phyloP scores from a whole-genome alignment of 2,888 invertebrate species.

The Drosophila maculinotata region DNA sequence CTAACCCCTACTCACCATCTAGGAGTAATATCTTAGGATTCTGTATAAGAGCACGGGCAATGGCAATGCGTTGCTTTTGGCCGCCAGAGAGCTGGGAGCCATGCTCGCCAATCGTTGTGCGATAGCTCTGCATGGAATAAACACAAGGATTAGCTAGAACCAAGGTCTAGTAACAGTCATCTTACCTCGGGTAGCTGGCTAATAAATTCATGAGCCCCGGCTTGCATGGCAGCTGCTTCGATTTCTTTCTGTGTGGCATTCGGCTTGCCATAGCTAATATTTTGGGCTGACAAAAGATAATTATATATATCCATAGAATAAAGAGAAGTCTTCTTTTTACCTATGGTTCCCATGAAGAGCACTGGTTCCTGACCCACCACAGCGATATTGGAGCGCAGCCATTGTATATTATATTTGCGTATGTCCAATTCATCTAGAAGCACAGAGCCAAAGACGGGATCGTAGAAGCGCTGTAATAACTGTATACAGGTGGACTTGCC shows the following conservation, averaged over 20 bases:
- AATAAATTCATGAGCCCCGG: slow-evolving; percentile 92
- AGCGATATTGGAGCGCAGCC: slow-evolving; percentile 92
- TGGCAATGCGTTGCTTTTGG: slow-evolving; percentile 94
- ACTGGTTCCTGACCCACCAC: slow-evolving; percentile 96
- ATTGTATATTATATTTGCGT: slow-evolving; percentile 88
- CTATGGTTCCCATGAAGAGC: slow-evolving; percentile 92
- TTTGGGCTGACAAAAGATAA: slow-evolving; percentile 84
- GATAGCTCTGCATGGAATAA: slow-evolving; percentile 87
- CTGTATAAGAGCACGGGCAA: slow-evolving; percentile 92
- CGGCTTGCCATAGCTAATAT: slow-evolving; percentile 90
- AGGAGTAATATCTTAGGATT: slow-evolving; percentile 91
- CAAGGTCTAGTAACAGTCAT: slow-evolving; percentile 55
- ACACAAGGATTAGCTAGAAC: not conserved
- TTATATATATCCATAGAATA: not conserved
- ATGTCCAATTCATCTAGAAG: slow-evolving; percentile 88
- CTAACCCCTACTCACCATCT: slow-evolving; percentile 86
- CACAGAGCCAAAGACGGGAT: slow-evolving; percentile 87
- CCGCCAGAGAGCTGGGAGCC: slow-evolving; percentile 93
- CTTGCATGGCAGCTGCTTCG: slow-evolving; percentile 89
- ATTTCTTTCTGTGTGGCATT: slow-evolving; percentile 89
- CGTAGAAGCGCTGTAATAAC: slow-evolving; percentile 91
- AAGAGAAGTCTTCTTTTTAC: slow-evolving; percentile 32
- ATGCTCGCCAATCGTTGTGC: slow-evolving; percentile 91
- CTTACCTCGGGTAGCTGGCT: slow-evolving; percentile 89
- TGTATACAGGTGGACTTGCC: slow-evolving; percentile 94